Percentiles rank a stretch among this genome's conserved stretches.
These are phyloP conservation scores for Oscheius sp. DNA, from an alignment of 2,888 invertebrate genomes.

Conservation along the genomic window DNA sequence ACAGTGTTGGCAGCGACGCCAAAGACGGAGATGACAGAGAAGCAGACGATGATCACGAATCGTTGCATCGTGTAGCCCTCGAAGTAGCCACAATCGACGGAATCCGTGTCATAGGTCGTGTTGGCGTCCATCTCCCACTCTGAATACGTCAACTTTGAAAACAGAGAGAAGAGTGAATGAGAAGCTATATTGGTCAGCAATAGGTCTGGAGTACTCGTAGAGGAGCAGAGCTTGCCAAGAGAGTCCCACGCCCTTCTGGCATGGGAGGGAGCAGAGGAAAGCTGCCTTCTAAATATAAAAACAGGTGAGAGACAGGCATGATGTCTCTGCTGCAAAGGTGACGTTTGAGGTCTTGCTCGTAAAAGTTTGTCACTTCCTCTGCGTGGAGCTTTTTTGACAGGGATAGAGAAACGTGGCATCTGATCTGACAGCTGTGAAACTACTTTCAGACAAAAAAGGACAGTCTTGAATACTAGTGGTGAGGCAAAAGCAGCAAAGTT, in stretches of 20 bases:
- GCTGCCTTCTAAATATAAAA: not conserved
- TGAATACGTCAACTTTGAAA: not conserved
- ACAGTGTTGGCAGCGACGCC: slow-evolving; percentile 58
- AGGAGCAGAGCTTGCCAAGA: not conserved
- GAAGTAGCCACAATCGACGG: slow-evolving; percentile 50
- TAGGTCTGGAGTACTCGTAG: not conserved
- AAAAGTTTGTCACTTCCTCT: too few relatives aligned
- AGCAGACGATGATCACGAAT: slow-evolving; percentile 56
- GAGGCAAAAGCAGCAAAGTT: too few relatives aligned
- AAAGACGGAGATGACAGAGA: slow-evolving; percentile 49
- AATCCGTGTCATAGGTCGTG: slow-evolving; percentile 37
- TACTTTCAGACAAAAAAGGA: too few relatives aligned
- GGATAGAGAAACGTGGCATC: too few relatives aligned
- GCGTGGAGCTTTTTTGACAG: too few relatives aligned
- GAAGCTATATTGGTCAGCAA: not conserved
- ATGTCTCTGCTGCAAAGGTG: not conserved
- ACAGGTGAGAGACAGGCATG: not conserved
- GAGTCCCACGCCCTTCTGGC: not conserved
- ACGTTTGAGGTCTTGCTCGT: not conserved
- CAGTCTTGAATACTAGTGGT: too few relatives aligned
- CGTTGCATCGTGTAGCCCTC: slow-evolving; percentile 55
- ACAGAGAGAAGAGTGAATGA: not conserved
- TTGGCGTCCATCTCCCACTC: slow-evolving; percentile 13
- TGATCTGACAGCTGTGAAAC: too few relatives aligned
- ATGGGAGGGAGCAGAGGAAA: not conserved